Evolutionary conservation across 2,888 invertebrate species (phyloP), one percentile per base, ranked within the genome.

Genomic region (Hirudinaria manillensis): DNA sequence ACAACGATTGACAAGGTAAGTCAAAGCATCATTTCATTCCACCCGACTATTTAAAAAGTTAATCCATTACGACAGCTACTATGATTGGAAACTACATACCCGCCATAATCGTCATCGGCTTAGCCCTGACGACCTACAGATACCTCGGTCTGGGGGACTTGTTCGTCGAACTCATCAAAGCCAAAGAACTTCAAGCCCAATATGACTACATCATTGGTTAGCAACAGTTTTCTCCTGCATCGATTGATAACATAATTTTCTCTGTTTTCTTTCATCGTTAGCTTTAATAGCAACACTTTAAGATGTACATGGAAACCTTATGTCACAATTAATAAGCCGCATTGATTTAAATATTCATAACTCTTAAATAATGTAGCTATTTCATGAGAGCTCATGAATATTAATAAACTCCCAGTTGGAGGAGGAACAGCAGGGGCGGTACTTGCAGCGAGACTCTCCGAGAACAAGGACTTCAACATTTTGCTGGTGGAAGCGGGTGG

Each of bases 401-500:
- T 56, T 72, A 24, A 34, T 27, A 13, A 61, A 72, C 51, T 55
- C 27, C 6, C 34, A 80, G 81, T 79, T 61, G 81, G 80, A 29
- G 80, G 76, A 32, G 80, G 80, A 10, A 80, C 79, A 29, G 77
- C 80, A 32, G 81, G 79, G 29, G 77, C 78, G 19, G 78, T 78
- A 61, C 70, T 80, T 61, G 81, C 80, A 10, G 76, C 76, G 34
- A 67, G 81, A 24, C 76, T 80, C 27, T 55, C 78, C 19, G 80
- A 80, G 70, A 78, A 80, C 56, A 65, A 51, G 16, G 75, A 74
- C n/a, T 72, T 38, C 24, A 77, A 70, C 51, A 82, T 84, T 13
- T 79, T 84, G 34, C 76, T 84, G 38, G 73, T 84, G 38, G 84
- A 84, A 80, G 83, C 84, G 0, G 84, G 84, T 7, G 82, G 81